Conservation (phyloP, 30 jellyfish, hydroid and myxozoan species). For the Turritopsis dohrnii region DNA sequence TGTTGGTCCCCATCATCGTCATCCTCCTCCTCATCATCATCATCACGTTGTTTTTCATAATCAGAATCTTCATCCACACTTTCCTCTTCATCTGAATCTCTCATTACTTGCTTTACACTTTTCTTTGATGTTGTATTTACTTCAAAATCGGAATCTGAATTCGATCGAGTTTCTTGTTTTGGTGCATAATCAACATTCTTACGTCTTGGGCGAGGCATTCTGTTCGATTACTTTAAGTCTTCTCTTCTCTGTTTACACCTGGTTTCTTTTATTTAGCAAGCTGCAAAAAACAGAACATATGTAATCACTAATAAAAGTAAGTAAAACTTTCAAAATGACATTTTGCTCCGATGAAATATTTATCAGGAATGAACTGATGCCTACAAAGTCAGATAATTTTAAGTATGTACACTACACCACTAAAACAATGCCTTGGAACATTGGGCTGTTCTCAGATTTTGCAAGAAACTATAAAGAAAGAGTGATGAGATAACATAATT, state of each 20-base stretch:
- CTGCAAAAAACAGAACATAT: no score
- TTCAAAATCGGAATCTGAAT: slow-evolving; percentile 22
- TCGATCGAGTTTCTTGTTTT: background rate
- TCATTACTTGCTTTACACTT: background rate
- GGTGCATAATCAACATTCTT: slow-evolving; percentile 6
- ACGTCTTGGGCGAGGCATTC: background rate
- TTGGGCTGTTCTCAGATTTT: no score
- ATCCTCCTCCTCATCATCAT: background rate
- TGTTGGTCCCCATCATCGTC: background rate
- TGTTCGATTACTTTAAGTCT: background rate
- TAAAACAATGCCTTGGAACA: no score
- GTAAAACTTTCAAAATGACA: no score
- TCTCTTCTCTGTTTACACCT: background rate
- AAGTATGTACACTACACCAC: no score
- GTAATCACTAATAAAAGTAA: no score
- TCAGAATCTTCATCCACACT: slow-evolving; percentile 15
- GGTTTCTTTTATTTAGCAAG: no score
- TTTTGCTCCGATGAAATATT: no score
- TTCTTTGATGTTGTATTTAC: background rate
- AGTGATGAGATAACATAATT: no score
- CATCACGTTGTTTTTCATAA: background rate
- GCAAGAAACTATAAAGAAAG: no score
- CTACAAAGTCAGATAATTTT: no score
- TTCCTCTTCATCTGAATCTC: slow-evolving; percentile 21
- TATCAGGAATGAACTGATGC: no score